Evolutionary conservation across 2,888 invertebrate species (phyloP).

Genomic region (Allacma fusca): DNA sequence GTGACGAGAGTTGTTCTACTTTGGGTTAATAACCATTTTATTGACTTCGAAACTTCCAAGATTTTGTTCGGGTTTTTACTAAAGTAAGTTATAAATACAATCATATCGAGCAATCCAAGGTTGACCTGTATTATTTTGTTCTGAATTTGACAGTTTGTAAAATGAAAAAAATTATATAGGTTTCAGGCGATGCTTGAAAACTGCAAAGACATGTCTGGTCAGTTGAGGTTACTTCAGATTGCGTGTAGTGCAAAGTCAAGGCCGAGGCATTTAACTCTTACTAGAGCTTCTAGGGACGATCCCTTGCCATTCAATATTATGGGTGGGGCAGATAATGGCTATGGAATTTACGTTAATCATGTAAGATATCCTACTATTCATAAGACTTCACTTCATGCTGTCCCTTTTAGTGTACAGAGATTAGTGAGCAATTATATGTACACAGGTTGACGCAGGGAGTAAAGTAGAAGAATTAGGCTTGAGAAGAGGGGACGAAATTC

Average conservation of each 20-base stretch:
- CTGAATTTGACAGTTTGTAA: neutral
- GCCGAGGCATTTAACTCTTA: conserved; percentile 87
- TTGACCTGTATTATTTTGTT: no score
- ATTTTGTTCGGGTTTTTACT: conserved; percentile 88
- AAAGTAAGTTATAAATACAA: conserved; percentile 35
- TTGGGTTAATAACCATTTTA: conserved; percentile 99
- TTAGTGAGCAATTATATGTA: no score
- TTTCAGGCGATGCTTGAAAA: conserved; percentile 57
- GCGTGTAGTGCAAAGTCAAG: conserved; percentile 97
- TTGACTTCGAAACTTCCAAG: conserved; percentile 95
- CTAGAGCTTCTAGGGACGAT: conserved; percentile 92
- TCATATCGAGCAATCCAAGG: no score
- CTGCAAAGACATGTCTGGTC: conserved; percentile 61
- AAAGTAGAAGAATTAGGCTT: conserved; percentile 96
- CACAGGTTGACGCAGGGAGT: conserved; percentile 82
- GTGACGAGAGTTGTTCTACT: conserved; percentile 94
- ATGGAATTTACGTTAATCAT: conserved; percentile 93
- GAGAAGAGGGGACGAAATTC: conserved; percentile 95
- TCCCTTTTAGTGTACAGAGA: no score
- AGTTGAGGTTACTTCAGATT: conserved; percentile 81
- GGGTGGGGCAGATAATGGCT: conserved; percentile 91
- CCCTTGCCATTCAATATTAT: conserved; percentile 87
- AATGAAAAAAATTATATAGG: no score
- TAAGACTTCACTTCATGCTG: no score
- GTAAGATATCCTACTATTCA: conserved; percentile 59